Conservation (phyloP, 2,888 invertebrate genomes). For the Pollenia amentaria region DNA sequence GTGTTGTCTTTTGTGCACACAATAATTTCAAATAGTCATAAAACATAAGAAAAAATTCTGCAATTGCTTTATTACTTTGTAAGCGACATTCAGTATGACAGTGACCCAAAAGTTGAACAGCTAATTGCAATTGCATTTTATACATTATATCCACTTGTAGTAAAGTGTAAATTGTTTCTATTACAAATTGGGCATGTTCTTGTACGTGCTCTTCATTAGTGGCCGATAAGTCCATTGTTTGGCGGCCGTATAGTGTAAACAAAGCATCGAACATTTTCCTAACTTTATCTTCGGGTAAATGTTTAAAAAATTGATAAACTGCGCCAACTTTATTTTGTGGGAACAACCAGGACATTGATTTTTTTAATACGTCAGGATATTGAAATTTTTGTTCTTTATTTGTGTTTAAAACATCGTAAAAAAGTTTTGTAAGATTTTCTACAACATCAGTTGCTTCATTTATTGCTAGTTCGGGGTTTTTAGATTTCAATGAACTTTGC, state of each 20-base stretch:
- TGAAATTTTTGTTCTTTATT: slow-evolving; percentile 66
- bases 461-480: slow-evolving; percentile 13
- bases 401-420: slow-evolving; percentile 75
- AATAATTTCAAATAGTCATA: slow-evolving; percentile 80
- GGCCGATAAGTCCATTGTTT: slow-evolving; percentile 20
- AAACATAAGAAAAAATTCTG: slow-evolving; percentile 76
- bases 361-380: slow-evolving; percentile 74
- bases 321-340: slow-evolving; percentile 68
- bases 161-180: slow-evolving; percentile 75
- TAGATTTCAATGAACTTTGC: slow-evolving; percentile 66
- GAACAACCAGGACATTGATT: slow-evolving; percentile 75
- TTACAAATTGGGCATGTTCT: slow-evolving; percentile 74
- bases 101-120: slow-evolving; percentile 76
- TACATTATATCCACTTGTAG: slow-evolving; percentile 76
- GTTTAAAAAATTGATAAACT: slow-evolving; percentile 74
- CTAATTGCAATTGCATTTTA: slow-evolving; percentile 74
- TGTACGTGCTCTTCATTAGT: slow-evolving; percentile 57
- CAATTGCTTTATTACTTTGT: slow-evolving; percentile 74
- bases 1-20: slow-evolving; percentile 65
- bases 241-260: slow-evolving; percentile 53
- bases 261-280: slow-evolving; percentile 64
- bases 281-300: slow-evolving; percentile 31
- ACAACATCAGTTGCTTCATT: slow-evolving; percentile 66
- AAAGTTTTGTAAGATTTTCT: slow-evolving; percentile 75
- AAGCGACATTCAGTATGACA: slow-evolving; percentile 76